Evolutionary conservation across 2,113 vertebrate species (phyloP).

Genomic region (Malurus elegans): DNA sequence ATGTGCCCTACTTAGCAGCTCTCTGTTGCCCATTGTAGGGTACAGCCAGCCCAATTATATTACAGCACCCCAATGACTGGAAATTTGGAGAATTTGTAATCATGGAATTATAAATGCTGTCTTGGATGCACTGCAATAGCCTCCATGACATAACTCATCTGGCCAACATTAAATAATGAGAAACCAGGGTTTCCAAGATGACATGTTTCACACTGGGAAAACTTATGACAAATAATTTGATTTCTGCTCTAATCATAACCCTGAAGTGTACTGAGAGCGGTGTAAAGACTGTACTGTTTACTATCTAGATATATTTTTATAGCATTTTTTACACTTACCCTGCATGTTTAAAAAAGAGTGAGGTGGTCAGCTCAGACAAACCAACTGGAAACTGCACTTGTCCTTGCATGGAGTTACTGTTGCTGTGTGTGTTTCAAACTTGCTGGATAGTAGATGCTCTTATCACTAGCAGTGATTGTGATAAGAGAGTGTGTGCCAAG

Average conservation of each 20-base stretch:
- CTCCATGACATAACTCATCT: background rate
- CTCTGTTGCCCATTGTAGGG: background rate
- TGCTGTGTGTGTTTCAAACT: slow-evolving; percentile 38
- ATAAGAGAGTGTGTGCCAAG: background rate
- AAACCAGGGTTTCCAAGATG: background rate
- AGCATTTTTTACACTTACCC: background rate
- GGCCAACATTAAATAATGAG: background rate
- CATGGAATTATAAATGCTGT: background rate
- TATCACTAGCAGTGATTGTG: background rate
- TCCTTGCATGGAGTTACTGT: slow-evolving; percentile 45
- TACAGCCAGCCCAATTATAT: background rate
- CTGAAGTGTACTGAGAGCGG: background rate
- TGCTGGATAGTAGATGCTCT: background rate
- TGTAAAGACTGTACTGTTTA: background rate
- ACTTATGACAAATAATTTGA: background rate
- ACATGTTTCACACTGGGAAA: slow-evolving; percentile 21
- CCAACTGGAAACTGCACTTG: background rate
- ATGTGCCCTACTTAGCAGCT: background rate
- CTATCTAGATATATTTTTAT: background rate
- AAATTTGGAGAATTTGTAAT: background rate
- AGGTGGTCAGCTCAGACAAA: background rate
- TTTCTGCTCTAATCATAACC: slow-evolving; percentile 15
- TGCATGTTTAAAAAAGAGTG: slow-evolving; percentile 20
- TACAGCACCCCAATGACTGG: background rate
- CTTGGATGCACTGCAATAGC: background rate